These are phyloP conservation scores for Ariolimax columbianus DNA, from an alignment of 2,888 invertebrate genomes.

Conservation along the genomic window DNA sequence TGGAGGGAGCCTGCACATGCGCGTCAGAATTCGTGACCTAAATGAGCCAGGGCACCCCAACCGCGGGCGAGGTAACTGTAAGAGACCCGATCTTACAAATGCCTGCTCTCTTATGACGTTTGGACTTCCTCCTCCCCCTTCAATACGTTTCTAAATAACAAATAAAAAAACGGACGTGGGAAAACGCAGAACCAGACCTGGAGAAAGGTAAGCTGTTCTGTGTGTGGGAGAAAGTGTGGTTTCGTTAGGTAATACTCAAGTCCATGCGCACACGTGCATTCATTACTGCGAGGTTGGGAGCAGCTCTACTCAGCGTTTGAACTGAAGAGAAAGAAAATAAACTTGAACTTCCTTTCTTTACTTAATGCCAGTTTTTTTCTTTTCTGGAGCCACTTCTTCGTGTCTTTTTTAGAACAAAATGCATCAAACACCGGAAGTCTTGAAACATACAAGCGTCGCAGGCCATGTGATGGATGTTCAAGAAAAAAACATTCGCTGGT, in stretches of 20 bases:
- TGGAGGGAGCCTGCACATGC: conserved; percentile 14
- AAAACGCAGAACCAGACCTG: neutral
- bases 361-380: neutral
- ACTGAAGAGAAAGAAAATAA: conserved; percentile 25
- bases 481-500: no score
- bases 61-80: conserved; percentile 37
- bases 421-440: conserved; percentile 35
- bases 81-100: conserved; percentile 2
- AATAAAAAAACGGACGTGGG: neutral
- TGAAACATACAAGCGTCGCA: conserved; percentile 5
- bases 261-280: conserved; percentile 33
- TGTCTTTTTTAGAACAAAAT: neutral
- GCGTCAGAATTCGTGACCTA: conserved; percentile 16
- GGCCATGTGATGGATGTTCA: neutral
- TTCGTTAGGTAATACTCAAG: conserved; percentile 6
- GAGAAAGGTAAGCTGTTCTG: conserved; percentile 8
- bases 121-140: neutral
- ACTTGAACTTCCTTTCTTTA: neutral
- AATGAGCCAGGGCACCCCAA: conserved; percentile 33
- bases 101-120: no score
- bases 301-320: conserved; percentile 20
- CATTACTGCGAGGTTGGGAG: neutral
- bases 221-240: neutral
- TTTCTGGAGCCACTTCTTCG: conserved; percentile 3
- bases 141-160: neutral